A percentile compares a stretch with the other conserved stretches of the same genome.
Conservation (phyloP, 2,888 invertebrate species). For the Catonia carolina region DNA sequence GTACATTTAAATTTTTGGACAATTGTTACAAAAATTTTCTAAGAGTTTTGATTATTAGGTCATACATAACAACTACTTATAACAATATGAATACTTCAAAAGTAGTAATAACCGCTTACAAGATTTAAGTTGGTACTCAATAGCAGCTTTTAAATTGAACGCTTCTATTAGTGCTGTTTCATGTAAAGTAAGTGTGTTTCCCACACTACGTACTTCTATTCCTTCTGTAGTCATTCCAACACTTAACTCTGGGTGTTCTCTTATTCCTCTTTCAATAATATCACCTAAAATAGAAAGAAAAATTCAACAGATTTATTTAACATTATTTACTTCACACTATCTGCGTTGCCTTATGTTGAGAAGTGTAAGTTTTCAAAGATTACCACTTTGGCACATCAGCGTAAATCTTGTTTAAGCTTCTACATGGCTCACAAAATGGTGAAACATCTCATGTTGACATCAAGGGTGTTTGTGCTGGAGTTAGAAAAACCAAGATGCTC, state of each 20-base stretch:
- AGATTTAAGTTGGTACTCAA: slow-evolving; percentile 82
- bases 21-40: too few species aligned
- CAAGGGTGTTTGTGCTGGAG: too few species aligned
- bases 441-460: too few species aligned
- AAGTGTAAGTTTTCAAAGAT: neutral
- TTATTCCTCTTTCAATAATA: slow-evolving; percentile 92
- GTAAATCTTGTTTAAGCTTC: neutral
- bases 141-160: slow-evolving; percentile 96
- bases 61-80: too few species aligned
- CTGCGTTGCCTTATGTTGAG: neutral
- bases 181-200: slow-evolving; percentile 87
- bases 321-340: neutral
- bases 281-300: slow-evolving; percentile 50
- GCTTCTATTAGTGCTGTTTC: slow-evolving; percentile 97
- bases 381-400: neutral
- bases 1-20: too few species aligned
- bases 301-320: slow-evolving; percentile 3
- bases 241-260: slow-evolving; percentile 94
- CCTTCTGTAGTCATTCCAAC: slow-evolving; percentile 96
- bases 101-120: too few species aligned
- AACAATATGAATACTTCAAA: too few species aligned
- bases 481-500: too few species aligned
- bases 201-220: slow-evolving; percentile 88
- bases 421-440: too few species aligned
- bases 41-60: too few species aligned